Evolutionary conservation across 1,140 invertebrate genomes (phyloP).

Genomic region (Periplaneta americana): DNA sequence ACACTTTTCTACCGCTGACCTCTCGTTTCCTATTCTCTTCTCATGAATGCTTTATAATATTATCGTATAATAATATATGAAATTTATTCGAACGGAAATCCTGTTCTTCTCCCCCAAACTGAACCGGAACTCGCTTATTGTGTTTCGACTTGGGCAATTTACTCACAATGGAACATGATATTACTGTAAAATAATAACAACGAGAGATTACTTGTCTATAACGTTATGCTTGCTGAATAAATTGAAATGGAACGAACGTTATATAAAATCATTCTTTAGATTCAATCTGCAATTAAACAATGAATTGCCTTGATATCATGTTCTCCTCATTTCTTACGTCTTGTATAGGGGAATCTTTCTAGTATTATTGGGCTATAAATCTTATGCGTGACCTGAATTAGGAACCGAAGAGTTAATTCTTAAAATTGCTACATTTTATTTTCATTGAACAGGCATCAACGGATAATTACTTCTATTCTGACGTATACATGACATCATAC

Average conservation of each 20-base stretch:
- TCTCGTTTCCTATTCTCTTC: neutral
- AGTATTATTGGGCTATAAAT: too few species aligned
- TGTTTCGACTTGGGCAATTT: conserved; percentile 15
- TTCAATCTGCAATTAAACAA: neutral
- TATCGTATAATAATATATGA: conserved; percentile 4
- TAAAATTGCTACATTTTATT: too few species aligned
- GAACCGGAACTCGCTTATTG: conserved; percentile 15
- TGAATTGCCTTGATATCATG: neutral
- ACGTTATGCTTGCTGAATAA: conserved; percentile 9
- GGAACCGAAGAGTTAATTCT: too few species aligned
- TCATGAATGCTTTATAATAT: neutral
- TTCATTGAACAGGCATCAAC: too few species aligned
- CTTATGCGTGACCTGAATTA: too few species aligned
- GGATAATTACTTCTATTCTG: too few species aligned
- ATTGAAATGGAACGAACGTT: conserved; percentile 9
- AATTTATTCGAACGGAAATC: conserved; percentile 14
- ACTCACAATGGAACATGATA: conserved; percentile 10
- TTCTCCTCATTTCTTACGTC: neutral
- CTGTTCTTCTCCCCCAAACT: conserved; percentile 2
- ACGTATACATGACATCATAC: too few species aligned
- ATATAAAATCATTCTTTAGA: neutral
- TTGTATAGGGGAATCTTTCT: neutral
- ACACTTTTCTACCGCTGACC: neutral
- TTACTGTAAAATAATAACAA: conserved; percentile 8
- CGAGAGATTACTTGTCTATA: conserved; percentile 13